Evolutionary conservation across 1,140 invertebrate genomes (phyloP).

Genomic region (Penaeus chinensis): DNA sequence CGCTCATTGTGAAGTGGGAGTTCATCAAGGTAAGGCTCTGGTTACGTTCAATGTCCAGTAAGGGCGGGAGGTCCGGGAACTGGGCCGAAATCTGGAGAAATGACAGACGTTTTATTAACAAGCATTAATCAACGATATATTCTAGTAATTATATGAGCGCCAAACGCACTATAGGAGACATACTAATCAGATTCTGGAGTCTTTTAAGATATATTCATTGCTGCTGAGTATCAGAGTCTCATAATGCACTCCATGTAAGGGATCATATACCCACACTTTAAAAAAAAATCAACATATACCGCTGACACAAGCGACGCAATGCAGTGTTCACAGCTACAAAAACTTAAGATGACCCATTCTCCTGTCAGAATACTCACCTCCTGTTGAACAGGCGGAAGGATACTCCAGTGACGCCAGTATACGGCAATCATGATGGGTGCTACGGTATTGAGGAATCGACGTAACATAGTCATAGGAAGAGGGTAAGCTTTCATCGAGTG

Average conservation of each 20-base stretch:
- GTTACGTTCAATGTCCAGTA: slow-evolving; percentile 44
- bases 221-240: too few relatives aligned
- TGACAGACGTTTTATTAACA: not conserved
- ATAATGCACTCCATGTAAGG: too few relatives aligned
- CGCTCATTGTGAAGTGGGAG: slow-evolving; percentile 28
- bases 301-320: not conserved
- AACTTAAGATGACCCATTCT: not conserved
- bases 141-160: too few relatives aligned
- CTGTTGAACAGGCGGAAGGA: slow-evolving; percentile 20
- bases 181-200: too few relatives aligned
- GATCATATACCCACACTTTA: too few relatives aligned
- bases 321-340: not conserved
- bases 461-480: not conserved
- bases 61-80: slow-evolving; percentile 34
- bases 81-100: slow-evolving; percentile 9
- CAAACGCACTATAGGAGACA: too few relatives aligned
- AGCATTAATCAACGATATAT: too few relatives aligned
- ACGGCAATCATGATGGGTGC: not conserved
- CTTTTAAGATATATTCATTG: too few relatives aligned
- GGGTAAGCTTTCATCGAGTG: not conserved
- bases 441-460: slow-evolving; percentile 13
- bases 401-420: not conserved
- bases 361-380: slow-evolving; percentile 11
- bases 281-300: too few relatives aligned
- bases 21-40: slow-evolving; percentile 42